Evolutionary conservation across 2,113 vertebrate genomes (phyloP), one percentile per base, ranked within the genome.

Genomic region (Actinemys pallida): DNA sequence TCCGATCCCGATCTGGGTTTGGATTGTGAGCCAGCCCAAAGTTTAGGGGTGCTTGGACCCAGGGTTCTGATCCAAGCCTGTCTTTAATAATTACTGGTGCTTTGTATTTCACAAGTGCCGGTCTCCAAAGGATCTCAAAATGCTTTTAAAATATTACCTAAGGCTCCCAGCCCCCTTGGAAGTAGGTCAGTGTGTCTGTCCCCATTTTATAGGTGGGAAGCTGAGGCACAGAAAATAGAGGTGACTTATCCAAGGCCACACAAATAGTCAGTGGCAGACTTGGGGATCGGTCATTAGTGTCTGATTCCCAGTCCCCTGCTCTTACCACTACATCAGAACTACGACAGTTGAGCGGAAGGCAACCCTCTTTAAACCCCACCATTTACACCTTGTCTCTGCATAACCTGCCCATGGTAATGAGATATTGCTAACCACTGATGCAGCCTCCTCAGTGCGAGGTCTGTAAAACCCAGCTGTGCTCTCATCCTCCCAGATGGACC

Each of bases 361-460:
- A 79, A 10, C 42, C 24, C 45, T 78, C 13, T 47, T 45, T 47
- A 12, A 27, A 35, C 31, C 42, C 45, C 42, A 27, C 45, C 12
- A 14, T 47, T 27, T 35, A 27, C 45, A 14, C 45, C 75, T 47
- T 14, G 24, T 47, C 22, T 16, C 13, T 1, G 24, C 25, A 49
- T 19, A 2, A 39, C 5, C 45, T 52, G 5, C 25, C 29, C 10
- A 5, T 4, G 10, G 10, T 5, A n/a, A 16, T 1, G 7, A 14
- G 81, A 54, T 16, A 1, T 5, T 47, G 0, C 1, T 8, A 10
- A 39, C 52, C 20, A 0, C 1, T 1, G 0, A 13, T 5, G 19
- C 0, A 4, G 20, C 62, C 47, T 0, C 0, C 72, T 16, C 49
- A 6, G 3, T 24, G 8, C 4, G 9, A 50, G 8, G 29, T 50